A percentile compares a stretch with the other conserved stretches of the same genome.
These are phyloP conservation scores for Lithobates sylvaticus DNA, from an alignment of 2,797 vertebrate species.

Conservation along the genomic window DNA sequence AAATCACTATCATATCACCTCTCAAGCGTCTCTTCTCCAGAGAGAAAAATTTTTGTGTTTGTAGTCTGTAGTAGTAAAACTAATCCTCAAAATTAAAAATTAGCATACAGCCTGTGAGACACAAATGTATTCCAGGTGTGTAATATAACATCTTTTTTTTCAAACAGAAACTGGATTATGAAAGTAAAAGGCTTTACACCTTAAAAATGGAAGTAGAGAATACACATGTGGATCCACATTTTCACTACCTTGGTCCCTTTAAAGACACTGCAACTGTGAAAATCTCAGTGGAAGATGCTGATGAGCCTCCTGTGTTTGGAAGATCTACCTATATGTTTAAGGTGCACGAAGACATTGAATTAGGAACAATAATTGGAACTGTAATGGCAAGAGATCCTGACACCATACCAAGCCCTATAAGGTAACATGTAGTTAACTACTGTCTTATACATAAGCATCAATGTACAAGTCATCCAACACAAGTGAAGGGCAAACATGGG, in stretches of 20 bases:
- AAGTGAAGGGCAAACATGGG: too few species aligned
- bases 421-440: slow-evolving; percentile 73
- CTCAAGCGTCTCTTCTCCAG: too few species aligned
- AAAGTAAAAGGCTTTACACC: slow-evolving; percentile 85
- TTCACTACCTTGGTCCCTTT: slow-evolving; percentile 88
- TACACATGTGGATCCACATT: slow-evolving; percentile 84
- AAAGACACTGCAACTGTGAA: slow-evolving; percentile 89
- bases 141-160: not conserved
- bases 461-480: not conserved
- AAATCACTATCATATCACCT: too few species aligned
- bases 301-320: slow-evolving; percentile 90
- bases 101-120: too few species aligned
- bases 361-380: slow-evolving; percentile 84
- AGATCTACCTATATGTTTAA: slow-evolving; percentile 88
- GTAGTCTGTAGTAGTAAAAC: too few species aligned
- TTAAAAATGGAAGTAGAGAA: slow-evolving; percentile 92
- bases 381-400: slow-evolving; percentile 92
- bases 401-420: slow-evolving; percentile 82
- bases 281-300: slow-evolving; percentile 89
- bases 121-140: not conserved
- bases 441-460: not conserved
- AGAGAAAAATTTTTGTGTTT: too few species aligned
- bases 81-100: too few species aligned
- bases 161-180: slow-evolving; percentile 89
- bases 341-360: slow-evolving; percentile 87